Evolutionary conservation across 2,888 invertebrate species (phyloP).

Genomic region (Chaetoderma sp.): DNA sequence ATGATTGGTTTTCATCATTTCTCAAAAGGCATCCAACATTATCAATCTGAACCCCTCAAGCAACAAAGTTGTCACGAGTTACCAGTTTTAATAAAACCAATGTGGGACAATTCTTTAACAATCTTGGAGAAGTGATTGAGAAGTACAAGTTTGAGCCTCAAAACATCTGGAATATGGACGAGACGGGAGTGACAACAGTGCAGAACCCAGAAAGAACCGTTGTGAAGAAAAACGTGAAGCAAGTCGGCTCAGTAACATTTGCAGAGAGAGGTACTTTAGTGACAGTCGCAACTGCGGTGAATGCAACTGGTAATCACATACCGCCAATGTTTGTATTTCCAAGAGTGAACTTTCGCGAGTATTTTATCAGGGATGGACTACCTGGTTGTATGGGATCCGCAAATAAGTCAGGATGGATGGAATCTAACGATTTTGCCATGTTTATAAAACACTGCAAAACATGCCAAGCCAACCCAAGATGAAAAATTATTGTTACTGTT

Average conservation of each 20-base stretch:
- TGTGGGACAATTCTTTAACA: conserved; percentile 13
- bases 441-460: too few relatives aligned
- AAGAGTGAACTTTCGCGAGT: conserved; percentile 15
- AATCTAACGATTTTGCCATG: conserved; percentile 18
- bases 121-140: conserved; percentile 12
- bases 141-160: neutral
- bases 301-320: conserved; percentile 22
- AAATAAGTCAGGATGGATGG: conserved; percentile 26
- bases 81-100: conserved; percentile 8
- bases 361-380: conserved; percentile 26
- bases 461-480: neutral
- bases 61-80: conserved; percentile 11
- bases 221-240: neutral
- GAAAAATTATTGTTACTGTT: neutral
- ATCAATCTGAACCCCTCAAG: conserved; percentile 10
- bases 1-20: neutral
- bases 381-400: conserved; percentile 21
- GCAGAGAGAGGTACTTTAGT: conserved; percentile 16
- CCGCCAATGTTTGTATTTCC: conserved; percentile 33
- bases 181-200: conserved; percentile 2
- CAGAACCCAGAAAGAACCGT: conserved; percentile 2
- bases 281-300: conserved; percentile 19
- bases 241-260: neutral
- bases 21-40: conserved; percentile 3
- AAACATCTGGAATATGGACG: conserved; percentile 8